Evolutionary conservation across 2,113 vertebrate species (phyloP), one percentile per base, ranked within the genome.

Genomic region (Eptatretus burgeri): DNA sequence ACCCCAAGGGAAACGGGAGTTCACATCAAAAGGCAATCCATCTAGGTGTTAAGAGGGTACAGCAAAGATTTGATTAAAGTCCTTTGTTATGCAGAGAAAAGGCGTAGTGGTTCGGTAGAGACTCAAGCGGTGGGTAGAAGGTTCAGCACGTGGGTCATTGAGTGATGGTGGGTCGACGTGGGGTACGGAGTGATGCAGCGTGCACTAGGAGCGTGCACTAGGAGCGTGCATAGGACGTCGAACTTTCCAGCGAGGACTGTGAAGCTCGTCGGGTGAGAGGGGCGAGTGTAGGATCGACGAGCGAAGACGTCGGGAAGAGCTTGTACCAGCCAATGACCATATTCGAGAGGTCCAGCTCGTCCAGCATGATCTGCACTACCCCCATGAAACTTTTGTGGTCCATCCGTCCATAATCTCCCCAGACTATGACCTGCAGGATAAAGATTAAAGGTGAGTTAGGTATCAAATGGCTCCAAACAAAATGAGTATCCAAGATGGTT

Each of bases 381-480:
- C 89, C 89, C 89, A 96, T 96, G 75, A 96, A 96, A 73, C 82
- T 83, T 75, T 96, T 96, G 72, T 96, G 89, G 79, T 96, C 89
- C 89, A 96, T 94, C 69, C 89, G 80, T 67, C 89, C 89, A 5
- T 94, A 94, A 72, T 96, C 89, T 67, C 89, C 89, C 89, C 89
- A 94, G 10, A 96, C 89, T 66, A 94, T 96, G 68, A 96, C 89
- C 89, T 96, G 67, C 16, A 71, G 71, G 63, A 66, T 72, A 49
- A 72, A 2, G 73, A 20, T 13, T 68, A 69, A 68, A 41, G 27
- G 7, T 41, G 27, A 41, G 27, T 41, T 41, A 41, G 27, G 27
- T 41, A 41, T 41, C 27, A 41, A 41, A 41, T 41, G 27, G 27
- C 27, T 41, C 3, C 27, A 41, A 41, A 41, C 27, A 41, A 41